Conservation (phyloP, 2,888 invertebrate species). For the Xylocampa areola region DNA sequence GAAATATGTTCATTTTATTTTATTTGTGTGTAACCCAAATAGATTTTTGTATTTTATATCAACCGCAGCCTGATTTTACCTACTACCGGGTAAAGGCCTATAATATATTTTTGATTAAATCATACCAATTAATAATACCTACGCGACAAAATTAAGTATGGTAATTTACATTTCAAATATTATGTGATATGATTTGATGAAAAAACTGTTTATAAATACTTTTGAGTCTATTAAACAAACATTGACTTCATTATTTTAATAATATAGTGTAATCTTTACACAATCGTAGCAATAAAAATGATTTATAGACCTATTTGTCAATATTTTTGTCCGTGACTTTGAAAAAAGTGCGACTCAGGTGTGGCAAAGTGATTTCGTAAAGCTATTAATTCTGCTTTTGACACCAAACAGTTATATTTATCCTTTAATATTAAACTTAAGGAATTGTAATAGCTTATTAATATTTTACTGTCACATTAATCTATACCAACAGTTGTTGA, state of each 20-base stretch:
- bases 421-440: conserved; percentile 30
- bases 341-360: conserved; percentile 50
- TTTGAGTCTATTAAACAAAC: conserved; percentile 30
- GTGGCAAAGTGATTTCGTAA: conserved; percentile 54
- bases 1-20: neutral
- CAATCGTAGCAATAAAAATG: conserved; percentile 51
- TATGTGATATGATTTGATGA: neutral
- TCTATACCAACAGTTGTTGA: conserved; percentile 33
- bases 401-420: conserved; percentile 46
- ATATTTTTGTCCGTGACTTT: conserved; percentile 41
- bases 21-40: neutral
- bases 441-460: conserved; percentile 38
- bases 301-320: conserved; percentile 54
- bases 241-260: conserved; percentile 30
- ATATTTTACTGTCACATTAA: conserved; percentile 44
- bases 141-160: neutral
- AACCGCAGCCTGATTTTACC: too few species aligned
- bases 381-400: conserved; percentile 49
- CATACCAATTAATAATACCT: conserved; percentile 3
- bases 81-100: too few species aligned
- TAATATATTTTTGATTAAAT: neutral
- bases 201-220: conserved; percentile 17
- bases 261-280: conserved; percentile 38
- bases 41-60: too few species aligned
- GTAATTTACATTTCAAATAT: neutral